Percentiles rank a stretch among this genome's conserved stretches.
phyloP scores from a whole-genome alignment of 2,797 vertebrate species.

The Coregonus suidteri region DNA sequence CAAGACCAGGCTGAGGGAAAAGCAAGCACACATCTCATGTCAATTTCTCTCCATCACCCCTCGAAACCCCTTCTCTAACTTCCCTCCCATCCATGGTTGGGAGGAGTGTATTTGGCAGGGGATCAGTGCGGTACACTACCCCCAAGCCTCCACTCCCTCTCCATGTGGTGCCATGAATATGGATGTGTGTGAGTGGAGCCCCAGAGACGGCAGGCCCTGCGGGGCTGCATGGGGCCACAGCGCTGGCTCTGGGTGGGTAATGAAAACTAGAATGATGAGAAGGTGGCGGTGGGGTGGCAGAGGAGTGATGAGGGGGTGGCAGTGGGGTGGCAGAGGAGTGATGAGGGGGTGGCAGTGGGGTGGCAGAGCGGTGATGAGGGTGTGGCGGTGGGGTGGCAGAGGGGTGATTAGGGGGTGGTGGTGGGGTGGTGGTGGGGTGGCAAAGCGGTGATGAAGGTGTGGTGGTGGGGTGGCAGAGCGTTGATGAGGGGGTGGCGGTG shows the following conservation, averaged over 20 bases:
- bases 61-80: not conserved
- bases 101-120: not conserved
- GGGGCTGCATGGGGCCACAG: not conserved
- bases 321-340: too few species aligned
- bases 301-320: too few species aligned
- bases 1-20: not conserved
- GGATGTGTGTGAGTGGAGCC: constrained; percentile 1
- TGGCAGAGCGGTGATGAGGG: too few species aligned
- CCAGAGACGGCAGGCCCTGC: not conserved
- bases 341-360: too few species aligned
- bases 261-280: not conserved
- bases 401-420: too few species aligned
- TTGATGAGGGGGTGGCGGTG: too few species aligned
- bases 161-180: not conserved
- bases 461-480: too few species aligned
- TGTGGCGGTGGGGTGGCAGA: too few species aligned
- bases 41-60: not conserved
- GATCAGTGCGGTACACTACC: not conserved
- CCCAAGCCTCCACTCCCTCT: not conserved
- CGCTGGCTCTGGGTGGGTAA: not conserved
- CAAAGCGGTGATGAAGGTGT: too few species aligned
- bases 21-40: not conserved
- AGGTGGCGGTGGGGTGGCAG: too few species aligned
- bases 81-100: not conserved
- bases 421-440: too few species aligned